Percentiles rank a stretch among this genome's conserved stretches.
Evolutionary conservation across 2,113 vertebrate species (phyloP).

Genomic region (Tamias sibiricus): DNA sequence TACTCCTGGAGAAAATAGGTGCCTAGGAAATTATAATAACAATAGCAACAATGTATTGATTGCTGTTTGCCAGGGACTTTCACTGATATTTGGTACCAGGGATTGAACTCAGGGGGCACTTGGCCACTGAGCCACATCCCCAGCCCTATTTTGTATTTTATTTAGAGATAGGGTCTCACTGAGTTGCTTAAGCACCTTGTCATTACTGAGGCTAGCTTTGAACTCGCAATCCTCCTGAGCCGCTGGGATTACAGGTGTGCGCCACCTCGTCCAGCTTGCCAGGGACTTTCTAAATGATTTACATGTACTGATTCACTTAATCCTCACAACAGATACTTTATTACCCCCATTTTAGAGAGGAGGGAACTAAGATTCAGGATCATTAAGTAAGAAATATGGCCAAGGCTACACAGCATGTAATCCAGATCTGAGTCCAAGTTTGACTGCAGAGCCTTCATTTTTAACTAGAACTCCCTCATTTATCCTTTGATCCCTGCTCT

Average conservation of each 20-base stretch:
- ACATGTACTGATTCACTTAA: conserved; percentile 46
- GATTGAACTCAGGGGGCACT: too few relatives aligned
- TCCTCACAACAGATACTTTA: conserved; percentile 10
- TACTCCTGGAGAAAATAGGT: conserved; percentile 1
- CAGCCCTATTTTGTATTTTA: too few relatives aligned
- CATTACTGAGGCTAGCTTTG: too few relatives aligned
- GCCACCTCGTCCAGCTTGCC: not conserved
- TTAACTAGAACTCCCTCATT: not conserved
- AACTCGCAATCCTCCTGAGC: too few relatives aligned
- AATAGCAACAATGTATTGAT: conserved; percentile 26
- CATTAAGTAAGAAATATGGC: conserved; percentile 38
- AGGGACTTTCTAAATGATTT: conserved; percentile 44
- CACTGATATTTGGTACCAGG: too few relatives aligned
- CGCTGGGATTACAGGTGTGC: too few relatives aligned
- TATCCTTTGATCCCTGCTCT: not conserved
- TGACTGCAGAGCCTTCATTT: conserved; percentile 9
- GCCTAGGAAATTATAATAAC: conserved; percentile 13
- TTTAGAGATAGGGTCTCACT: too few relatives aligned
- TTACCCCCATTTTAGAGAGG: conserved; percentile 48
- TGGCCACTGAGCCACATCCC: too few relatives aligned
- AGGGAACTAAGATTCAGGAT: conserved; percentile 44
- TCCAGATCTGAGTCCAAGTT: not conserved
- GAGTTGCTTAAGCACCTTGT: too few relatives aligned
- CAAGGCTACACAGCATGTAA: not conserved
- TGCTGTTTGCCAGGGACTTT: conserved; percentile 1